These are phyloP conservation scores for Garra rufa DNA, from an alignment of 2,113 vertebrate species.

Conservation along the genomic window DNA sequence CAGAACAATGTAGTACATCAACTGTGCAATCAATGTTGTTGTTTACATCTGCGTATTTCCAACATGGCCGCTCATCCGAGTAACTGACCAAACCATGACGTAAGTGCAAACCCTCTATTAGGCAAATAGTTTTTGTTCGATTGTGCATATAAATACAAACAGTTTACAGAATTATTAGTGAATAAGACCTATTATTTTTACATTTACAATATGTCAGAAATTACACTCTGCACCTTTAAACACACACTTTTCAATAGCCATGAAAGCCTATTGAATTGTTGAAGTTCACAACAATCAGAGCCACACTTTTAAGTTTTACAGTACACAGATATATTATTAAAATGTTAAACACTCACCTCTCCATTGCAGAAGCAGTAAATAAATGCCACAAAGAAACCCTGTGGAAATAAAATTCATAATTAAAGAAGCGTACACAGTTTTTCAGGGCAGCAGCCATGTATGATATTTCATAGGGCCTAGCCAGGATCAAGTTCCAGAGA, in stretches of 20 bases:
- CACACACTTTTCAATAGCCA: background rate
- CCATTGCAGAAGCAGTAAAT: constrained; percentile 89
- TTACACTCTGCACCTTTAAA: background rate
- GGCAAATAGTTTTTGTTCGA: no score
- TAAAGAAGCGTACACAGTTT: background rate
- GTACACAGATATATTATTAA: background rate
- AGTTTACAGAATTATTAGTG: no score
- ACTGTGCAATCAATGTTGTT: no score
- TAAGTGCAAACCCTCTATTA: no score
- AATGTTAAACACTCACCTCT: constrained; percentile 71
- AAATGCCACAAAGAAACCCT: constrained; percentile 85
- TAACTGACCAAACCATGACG: no score
- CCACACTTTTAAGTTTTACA: background rate
- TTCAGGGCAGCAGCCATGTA: background rate
- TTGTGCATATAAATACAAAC: no score
- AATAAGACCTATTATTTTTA: no score
- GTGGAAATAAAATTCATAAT: constrained; percentile 8
- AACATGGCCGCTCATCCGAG: no score
- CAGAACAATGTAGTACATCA: no score
- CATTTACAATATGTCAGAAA: no score
- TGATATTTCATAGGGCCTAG: background rate
- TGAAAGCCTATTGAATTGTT: background rate
- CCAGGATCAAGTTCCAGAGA: background rate
- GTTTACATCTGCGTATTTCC: no score
- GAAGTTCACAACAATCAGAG: background rate